Percentiles rank a stretch among this genome's conserved stretches.
Evolutionary conservation across 2,888 invertebrate genomes (phyloP).

Genomic region (Eretmocerus hayati): DNA sequence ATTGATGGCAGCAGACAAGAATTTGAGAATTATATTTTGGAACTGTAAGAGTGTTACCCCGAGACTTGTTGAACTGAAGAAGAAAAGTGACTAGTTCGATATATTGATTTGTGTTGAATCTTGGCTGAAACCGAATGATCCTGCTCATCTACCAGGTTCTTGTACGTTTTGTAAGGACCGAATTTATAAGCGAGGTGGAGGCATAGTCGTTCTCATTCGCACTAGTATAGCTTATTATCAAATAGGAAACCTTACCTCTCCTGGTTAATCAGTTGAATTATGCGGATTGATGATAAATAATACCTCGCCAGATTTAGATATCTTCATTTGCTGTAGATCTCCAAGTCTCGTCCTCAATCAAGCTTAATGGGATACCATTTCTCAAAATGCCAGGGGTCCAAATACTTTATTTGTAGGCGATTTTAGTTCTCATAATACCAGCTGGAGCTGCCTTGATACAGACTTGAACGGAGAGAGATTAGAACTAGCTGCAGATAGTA

Average conservation of each 20-base stretch:
- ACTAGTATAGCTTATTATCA: background rate
- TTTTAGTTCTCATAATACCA: conserved; percentile 7
- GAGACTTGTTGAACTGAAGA: background rate
- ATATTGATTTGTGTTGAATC: background rate
- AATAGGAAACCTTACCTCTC: background rate
- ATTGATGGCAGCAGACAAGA: too few relatives aligned
- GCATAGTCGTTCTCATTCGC: background rate
- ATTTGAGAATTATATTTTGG: background rate
- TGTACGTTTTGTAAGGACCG: background rate
- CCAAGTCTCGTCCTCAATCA: background rate
- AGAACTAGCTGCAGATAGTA: background rate
- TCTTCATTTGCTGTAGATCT: background rate
- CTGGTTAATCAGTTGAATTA: background rate
- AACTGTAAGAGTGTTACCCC: background rate
- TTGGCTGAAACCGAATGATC: background rate
- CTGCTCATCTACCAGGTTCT: background rate
- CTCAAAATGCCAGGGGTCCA: background rate
- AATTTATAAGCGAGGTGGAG: background rate
- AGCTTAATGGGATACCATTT: conserved; percentile 5
- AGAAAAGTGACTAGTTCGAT: background rate
- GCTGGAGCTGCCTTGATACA: conserved; percentile 10
- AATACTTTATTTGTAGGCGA: conserved; percentile 3
- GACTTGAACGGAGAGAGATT: conserved; percentile 6
- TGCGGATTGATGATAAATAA: background rate
- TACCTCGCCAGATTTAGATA: background rate